Base-by-base conservation (phyloP, 2,888 invertebrate species). In the Malachius bipustulatus region DNA sequence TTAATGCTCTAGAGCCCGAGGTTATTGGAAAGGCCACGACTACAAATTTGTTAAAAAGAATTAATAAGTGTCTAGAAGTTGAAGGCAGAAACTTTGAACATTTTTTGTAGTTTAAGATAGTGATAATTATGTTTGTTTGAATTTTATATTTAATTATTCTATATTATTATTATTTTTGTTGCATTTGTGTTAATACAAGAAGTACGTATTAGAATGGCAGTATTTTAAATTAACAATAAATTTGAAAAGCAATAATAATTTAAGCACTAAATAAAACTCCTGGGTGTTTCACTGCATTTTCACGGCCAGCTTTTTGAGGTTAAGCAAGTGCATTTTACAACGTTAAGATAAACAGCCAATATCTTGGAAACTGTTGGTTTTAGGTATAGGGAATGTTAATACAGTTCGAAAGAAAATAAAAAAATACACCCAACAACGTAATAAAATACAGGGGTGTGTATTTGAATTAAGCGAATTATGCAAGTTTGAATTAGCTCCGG, bases 231-330 rank as follows among this genome's bases (percentile, higher is more conserved):
- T n/a, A n/a, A n/a, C n/a, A n/a, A n/a, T n/a, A n/a, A n/a, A n/a
- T 19, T 19, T 19, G 24, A 19, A 19, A 19, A 19, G n/a, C 6
- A 8, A 8, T 19, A 6, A 8, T 19, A 6, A 19, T 8, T 8
- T 19, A n/a, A 19, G 24, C 24, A n/a, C 24, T 19, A 19, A 19
- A 8, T 19, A 19, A n/a, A n/a, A n/a, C n/a, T n/a, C n/a, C n/a
- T n/a, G n/a, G n/a, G n/a, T n/a, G n/a, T n/a, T n/a, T n/a, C n/a
- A n/a, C n/a, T n/a, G n/a, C n/a, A n/a, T n/a, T n/a, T n/a, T n/a
- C n/a, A n/a, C n/a, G n/a, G n/a, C n/a, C n/a, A n/a, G n/a, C n/a
- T n/a, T n/a, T n/a, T n/a, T n/a, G n/a, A n/a, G n/a, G n/a, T n/a
- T n/a, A n/a, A n/a, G n/a, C n/a, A n/a, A n/a, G n/a, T n/a, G n/a